phyloP scores from a whole-genome alignment of 2,797 vertebrate genomes.

The Vultur gryphus region DNA sequence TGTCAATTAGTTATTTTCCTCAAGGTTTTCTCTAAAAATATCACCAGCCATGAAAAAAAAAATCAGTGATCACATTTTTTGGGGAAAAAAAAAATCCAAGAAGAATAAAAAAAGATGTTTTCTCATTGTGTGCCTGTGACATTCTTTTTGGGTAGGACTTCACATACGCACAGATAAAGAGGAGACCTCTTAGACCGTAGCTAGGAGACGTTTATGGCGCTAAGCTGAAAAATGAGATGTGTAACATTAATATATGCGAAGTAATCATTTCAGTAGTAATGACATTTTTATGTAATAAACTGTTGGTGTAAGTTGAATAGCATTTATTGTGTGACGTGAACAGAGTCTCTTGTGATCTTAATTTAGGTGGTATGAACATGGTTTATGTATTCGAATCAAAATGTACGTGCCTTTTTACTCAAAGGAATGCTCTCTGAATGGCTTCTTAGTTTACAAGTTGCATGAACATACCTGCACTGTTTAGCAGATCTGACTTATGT shows the following conservation, averaged over 20 bases:
- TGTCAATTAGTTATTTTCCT: background rate
- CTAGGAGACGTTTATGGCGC: background rate
- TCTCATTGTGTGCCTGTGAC: background rate
- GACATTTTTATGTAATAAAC: background rate
- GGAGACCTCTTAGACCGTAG: background rate
- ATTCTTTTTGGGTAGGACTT: background rate
- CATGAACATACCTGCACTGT: background rate
- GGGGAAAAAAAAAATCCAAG: background rate
- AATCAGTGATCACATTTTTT: accelerated
- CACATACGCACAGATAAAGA: background rate
- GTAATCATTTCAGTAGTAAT: background rate
- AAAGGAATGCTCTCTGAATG: background rate
- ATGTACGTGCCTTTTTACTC: background rate
- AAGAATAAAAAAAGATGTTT: background rate
- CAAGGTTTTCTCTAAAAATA: background rate
- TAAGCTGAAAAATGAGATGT: background rate
- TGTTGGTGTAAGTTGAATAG: background rate
- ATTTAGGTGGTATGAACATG: background rate
- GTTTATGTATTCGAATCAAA: constrained; percentile 1
- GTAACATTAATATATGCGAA: background rate
- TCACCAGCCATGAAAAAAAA: background rate
- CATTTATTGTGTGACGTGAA: background rate
- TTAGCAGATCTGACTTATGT: background rate
- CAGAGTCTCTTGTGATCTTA: background rate
- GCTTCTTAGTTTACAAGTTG: constrained; percentile 12